Conservation (phyloP, 2,113 vertebrate genomes). For the Seriola dumerili region DNA sequence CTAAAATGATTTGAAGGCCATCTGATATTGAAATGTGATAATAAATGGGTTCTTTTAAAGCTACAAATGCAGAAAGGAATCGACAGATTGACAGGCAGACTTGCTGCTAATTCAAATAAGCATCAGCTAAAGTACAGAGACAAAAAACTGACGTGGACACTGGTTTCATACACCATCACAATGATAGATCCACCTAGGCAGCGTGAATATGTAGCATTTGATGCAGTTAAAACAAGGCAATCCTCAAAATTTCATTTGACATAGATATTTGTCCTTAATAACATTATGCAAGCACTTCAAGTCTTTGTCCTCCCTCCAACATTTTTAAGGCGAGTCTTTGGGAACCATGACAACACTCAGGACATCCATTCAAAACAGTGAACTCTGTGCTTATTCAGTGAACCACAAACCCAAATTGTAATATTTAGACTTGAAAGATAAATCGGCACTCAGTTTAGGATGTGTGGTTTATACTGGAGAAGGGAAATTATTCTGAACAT, state of each 20-base stretch:
- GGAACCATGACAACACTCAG: constrained; percentile 79
- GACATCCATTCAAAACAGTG: constrained; percentile 56
- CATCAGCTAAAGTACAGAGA: constrained; percentile 34
- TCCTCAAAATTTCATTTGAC: constrained; percentile 56
- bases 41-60: constrained; percentile 49
- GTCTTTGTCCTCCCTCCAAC: constrained; percentile 67
- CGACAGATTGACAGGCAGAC: constrained; percentile 29
- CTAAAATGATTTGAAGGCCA: constrained; percentile 51
- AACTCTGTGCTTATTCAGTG: constrained; percentile 65
- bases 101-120: constrained; percentile 35
- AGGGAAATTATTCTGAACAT: neutral
- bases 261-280: constrained; percentile 57
- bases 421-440: constrained; percentile 38
- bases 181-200: neutral
- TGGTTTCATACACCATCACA: constrained; percentile 29
- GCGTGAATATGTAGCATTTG: neutral
- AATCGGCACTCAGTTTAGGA: neutral
- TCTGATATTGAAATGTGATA: constrained; percentile 41
- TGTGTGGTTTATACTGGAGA: neutral
- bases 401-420: constrained; percentile 63
- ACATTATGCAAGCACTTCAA: constrained; percentile 71
- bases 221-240: constrained; percentile 41
- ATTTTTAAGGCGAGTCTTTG: constrained; percentile 71
- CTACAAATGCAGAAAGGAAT: constrained; percentile 51
- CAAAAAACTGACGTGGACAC: constrained; percentile 9